These are phyloP conservation scores for Papilio polyxenes DNA, from an alignment of 1,140 invertebrate species.

Conservation along the genomic window DNA sequence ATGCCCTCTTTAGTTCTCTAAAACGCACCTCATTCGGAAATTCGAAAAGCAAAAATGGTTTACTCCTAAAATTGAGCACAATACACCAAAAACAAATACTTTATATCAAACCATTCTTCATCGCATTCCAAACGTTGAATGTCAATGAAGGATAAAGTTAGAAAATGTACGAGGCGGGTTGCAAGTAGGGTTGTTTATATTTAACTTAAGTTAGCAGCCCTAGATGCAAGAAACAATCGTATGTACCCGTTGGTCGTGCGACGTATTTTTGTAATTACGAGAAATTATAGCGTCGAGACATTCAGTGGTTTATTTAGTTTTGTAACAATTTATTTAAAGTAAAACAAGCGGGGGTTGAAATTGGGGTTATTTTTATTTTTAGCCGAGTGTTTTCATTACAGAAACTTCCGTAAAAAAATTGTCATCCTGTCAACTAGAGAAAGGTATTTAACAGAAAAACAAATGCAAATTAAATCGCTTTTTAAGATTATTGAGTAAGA, in stretches of 20 bases:
- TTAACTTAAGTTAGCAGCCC: background rate
- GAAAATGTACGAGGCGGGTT: slow-evolving; percentile 53
- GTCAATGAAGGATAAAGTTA: slow-evolving; percentile 58
- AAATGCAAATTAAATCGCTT: slow-evolving; percentile 28
- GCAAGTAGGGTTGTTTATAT: slow-evolving; percentile 7
- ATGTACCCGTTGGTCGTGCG: slow-evolving; percentile 58
- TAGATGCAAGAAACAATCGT: slow-evolving; percentile 48
- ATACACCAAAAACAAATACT: too few relatives aligned
- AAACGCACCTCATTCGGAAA: background rate
- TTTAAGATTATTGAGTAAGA: background rate
- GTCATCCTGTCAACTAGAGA: too few relatives aligned
- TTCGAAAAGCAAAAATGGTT: background rate
- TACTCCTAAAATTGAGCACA: background rate
- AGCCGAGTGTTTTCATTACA: background rate
- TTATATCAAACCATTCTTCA: background rate
- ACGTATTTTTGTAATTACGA: slow-evolving; percentile 55
- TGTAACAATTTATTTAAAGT: slow-evolving; percentile 31
- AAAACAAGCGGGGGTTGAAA: background rate
- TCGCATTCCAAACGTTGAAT: slow-evolving; percentile 50
- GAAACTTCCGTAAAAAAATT: background rate
- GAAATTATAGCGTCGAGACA: slow-evolving; percentile 44
- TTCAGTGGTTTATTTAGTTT: slow-evolving; percentile 39
- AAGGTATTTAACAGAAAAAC: background rate
- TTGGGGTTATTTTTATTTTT: background rate
- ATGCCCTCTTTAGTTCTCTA: background rate